Conservation (phyloP, 2,888 invertebrate species). For the Chrysina gloriosa region DNA sequence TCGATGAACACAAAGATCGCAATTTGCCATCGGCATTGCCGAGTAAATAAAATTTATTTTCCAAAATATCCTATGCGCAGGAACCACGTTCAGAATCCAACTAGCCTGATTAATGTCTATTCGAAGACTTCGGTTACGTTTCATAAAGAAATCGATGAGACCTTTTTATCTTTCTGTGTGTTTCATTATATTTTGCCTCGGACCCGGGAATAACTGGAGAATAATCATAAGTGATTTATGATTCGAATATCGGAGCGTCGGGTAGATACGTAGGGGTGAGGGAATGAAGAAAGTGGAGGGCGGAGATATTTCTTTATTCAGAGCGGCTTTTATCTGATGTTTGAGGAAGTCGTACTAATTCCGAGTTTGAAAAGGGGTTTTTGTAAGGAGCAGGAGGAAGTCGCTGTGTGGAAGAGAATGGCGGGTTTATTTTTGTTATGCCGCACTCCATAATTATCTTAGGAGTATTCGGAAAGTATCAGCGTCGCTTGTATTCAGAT, state of each 20-base stretch:
- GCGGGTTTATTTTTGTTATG: too few species aligned
- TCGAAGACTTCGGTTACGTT: slow-evolving; percentile 14
- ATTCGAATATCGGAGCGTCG: slow-evolving; percentile 14
- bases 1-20: background rate
- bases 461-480: too few species aligned
- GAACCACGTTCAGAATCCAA: background rate
- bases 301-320: background rate
- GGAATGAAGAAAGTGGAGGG: background rate
- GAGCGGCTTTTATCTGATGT: slow-evolving; percentile 4
- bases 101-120: slow-evolving; percentile 25
- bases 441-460: too few species aligned
- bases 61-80: background rate
- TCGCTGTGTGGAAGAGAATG: too few species aligned
- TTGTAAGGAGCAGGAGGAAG: too few species aligned
- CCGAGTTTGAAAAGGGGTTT: slow-evolving; percentile 13
- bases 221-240: slow-evolving; percentile 31
- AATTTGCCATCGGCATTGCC: background rate
- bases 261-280: background rate
- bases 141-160: slow-evolving; percentile 16
- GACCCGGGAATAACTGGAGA: slow-evolving; percentile 2
- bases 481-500: too few species aligned
- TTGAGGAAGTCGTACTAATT: slow-evolving; percentile 14
- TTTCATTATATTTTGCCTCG: slow-evolving; percentile 22
- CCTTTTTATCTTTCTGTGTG: slow-evolving; percentile 12
- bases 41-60: background rate